phyloP scores from a whole-genome alignment of 30 jellyfish, hydroid and myxozoan species.

The Pseudorhiza aurosa region DNA sequence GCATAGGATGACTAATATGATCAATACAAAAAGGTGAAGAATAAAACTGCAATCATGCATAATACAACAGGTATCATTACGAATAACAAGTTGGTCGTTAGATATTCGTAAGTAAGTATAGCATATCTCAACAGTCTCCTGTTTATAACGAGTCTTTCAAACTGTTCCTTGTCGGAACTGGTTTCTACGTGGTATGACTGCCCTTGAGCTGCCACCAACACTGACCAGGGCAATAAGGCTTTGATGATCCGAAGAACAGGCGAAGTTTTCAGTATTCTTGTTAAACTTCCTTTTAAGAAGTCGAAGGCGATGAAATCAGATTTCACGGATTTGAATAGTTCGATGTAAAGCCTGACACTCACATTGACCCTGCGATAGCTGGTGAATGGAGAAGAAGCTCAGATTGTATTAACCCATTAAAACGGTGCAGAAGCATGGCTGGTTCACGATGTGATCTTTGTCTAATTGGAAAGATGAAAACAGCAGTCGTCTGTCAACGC shows the following conservation, averaged over 20 bases:
- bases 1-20: no score
- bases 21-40: no score
- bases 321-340: constrained; percentile 54
- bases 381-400: no score
- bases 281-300: constrained; percentile 46
- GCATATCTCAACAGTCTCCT: constrained; percentile 58
- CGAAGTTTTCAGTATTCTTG: constrained; percentile 41
- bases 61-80: no score
- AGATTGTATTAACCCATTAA: no score
- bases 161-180: constrained; percentile 73
- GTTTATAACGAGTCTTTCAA: constrained; percentile 65
- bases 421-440: no score
- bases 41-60: no score
- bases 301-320: constrained; percentile 66
- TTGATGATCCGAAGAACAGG: constrained; percentile 17
- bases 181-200: constrained; percentile 71
- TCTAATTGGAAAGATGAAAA: no score
- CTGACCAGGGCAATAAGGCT: constrained; percentile 25
- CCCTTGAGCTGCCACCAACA: constrained; percentile 22
- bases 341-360: constrained; percentile 53
- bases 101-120: background rate
- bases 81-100: no score
- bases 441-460: no score
- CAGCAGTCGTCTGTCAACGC: no score
- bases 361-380: constrained; percentile 81